Percentiles rank a stretch among this genome's conserved stretches.
Evolutionary conservation across 2,113 vertebrate genomes (phyloP).

Genomic region (Pteruthius melanotis): DNA sequence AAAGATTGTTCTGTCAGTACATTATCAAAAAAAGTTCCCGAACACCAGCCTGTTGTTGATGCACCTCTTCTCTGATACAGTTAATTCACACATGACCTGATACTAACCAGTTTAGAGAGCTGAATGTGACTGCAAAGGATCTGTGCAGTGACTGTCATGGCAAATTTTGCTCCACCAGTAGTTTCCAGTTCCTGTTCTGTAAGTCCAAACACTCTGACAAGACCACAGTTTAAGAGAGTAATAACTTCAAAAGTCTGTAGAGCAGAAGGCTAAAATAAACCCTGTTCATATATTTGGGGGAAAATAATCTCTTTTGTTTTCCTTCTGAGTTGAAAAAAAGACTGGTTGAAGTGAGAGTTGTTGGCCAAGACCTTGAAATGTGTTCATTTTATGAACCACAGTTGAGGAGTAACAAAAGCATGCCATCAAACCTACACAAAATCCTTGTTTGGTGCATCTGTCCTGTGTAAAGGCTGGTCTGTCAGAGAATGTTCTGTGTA

Average conservation of each 20-base stretch:
- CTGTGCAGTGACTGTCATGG: background rate
- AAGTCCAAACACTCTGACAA: background rate
- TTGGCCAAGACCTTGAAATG: background rate
- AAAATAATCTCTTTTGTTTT: background rate
- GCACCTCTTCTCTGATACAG: background rate
- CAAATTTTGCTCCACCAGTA: background rate
- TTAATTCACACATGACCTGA: background rate
- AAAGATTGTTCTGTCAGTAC: background rate
- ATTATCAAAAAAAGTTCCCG: background rate
- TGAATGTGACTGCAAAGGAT: background rate
- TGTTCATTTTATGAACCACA: background rate
- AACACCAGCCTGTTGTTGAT: background rate
- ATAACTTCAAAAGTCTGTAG: background rate
- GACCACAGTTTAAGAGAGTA: background rate
- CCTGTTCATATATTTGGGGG: background rate
- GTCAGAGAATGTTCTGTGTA: background rate
- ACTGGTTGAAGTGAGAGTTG: background rate
- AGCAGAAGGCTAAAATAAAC: background rate
- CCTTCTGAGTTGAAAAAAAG: background rate
- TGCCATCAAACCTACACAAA: background rate
- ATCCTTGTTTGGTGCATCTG: background rate
- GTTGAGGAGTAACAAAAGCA: accelerated
- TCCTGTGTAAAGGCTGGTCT: background rate
- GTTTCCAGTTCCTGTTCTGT: background rate
- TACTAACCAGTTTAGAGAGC: background rate